Evolutionary conservation across 2,797 vertebrate species (phyloP).

Genomic region (Staurois parvus): DNA sequence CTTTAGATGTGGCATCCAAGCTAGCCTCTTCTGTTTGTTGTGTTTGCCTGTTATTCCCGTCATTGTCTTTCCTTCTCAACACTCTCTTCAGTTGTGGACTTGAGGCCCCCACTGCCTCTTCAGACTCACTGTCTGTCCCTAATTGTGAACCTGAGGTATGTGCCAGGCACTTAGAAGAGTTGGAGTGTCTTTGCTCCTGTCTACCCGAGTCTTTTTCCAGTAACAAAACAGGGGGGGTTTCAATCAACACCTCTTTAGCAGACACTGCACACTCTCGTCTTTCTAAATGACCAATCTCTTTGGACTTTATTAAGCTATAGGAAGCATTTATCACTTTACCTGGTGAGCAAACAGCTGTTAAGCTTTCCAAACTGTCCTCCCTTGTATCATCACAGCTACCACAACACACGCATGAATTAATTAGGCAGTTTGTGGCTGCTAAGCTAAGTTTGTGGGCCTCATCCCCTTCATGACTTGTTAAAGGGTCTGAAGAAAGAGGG

Average conservation of each 20-base stretch:
- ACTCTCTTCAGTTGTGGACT: slow-evolving; percentile 73
- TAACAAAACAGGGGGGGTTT: slow-evolving; percentile 66
- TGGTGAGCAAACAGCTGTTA: slow-evolving; percentile 77
- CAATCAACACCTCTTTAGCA: slow-evolving; percentile 68
- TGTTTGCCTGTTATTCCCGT: slow-evolving; percentile 64
- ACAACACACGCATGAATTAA: slow-evolving; percentile 96
- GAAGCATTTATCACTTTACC: slow-evolving; percentile 82
- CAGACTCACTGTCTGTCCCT: slow-evolving; percentile 70
- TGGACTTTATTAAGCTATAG: slow-evolving; percentile 75
- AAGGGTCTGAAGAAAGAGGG: slow-evolving; percentile 66
- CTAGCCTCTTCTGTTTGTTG: slow-evolving; percentile 64
- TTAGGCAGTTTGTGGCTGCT: slow-evolving; percentile 88
- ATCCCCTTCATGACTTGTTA: slow-evolving; percentile 65
- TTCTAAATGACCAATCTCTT: slow-evolving; percentile 71
- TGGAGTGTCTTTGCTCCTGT: slow-evolving; percentile 69
- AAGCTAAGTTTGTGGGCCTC: slow-evolving; percentile 74
- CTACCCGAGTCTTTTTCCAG: slow-evolving; percentile 66
- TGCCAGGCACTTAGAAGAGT: slow-evolving; percentile 85
- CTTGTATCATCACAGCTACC: slow-evolving; percentile 86
- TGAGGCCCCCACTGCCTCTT: slow-evolving; percentile 65
- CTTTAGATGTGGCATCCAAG: slow-evolving; percentile 68
- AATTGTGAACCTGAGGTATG: slow-evolving; percentile 72
- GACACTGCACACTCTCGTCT: slow-evolving; percentile 71
- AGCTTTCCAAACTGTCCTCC: slow-evolving; percentile 79
- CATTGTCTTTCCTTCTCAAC: slow-evolving; percentile 68